Conservation (phyloP, 2,113 vertebrate species). For the Phodopus roborovskii region DNA sequence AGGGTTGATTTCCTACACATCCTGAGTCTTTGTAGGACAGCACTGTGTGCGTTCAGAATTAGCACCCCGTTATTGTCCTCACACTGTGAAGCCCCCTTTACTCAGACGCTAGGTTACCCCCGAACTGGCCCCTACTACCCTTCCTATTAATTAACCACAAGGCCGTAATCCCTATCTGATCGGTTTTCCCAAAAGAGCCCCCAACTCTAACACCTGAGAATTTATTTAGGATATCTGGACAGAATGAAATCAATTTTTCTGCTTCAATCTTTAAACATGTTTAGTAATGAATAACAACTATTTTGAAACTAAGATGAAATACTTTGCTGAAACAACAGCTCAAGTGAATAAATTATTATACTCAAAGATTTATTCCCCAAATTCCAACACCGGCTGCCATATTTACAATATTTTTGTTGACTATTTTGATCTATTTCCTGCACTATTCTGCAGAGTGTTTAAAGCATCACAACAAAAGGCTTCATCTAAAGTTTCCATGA, state of each 20-base stretch:
- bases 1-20: slow-evolving; percentile 94
- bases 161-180: slow-evolving; percentile 34
- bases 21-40: slow-evolving; percentile 84
- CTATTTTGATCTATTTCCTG: slow-evolving; percentile 75
- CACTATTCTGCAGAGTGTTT: slow-evolving; percentile 63
- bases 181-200: background rate
- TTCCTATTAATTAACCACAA: slow-evolving; percentile 66
- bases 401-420: slow-evolving; percentile 68
- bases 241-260: slow-evolving; percentile 48
- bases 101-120: slow-evolving; percentile 50
- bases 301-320: slow-evolving; percentile 78
- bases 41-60: slow-evolving; percentile 88
- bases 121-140: slow-evolving; percentile 2
- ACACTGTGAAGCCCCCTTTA: slow-evolving; percentile 74
- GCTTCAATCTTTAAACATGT: slow-evolving; percentile 70
- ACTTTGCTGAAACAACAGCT: slow-evolving; percentile 73
- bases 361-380: slow-evolving; percentile 78
- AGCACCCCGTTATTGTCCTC: slow-evolving; percentile 88
- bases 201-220: background rate
- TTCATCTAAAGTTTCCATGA: slow-evolving; percentile 49
- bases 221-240: slow-evolving; percentile 19
- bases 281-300: slow-evolving; percentile 68
- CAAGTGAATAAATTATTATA: slow-evolving; percentile 73
- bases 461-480: slow-evolving; percentile 42
- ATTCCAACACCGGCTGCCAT: slow-evolving; percentile 73